phyloP scores from a whole-genome alignment of 2,113 vertebrate genomes.

The Aix galericulata region DNA sequence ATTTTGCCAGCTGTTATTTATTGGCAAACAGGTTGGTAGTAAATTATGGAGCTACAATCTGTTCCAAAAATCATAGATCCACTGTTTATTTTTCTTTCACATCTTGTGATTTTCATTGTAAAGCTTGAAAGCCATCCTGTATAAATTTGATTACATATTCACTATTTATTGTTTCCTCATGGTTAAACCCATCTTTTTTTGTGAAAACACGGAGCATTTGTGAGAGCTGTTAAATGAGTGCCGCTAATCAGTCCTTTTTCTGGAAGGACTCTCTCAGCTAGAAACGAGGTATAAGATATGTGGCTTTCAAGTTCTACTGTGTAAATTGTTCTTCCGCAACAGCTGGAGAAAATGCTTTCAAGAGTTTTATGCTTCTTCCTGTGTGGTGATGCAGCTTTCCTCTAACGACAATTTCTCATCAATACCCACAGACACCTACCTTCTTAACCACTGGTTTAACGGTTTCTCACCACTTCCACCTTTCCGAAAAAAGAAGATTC shows the following conservation, averaged over 20 bases:
- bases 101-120: background rate
- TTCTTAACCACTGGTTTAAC: conserved; percentile 91
- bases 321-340: conserved; percentile 71
- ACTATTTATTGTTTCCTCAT: conserved; percentile 4
- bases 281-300: conserved; percentile 41
- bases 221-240: background rate
- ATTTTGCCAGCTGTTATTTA: background rate
- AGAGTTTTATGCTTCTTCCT: conserved; percentile 80
- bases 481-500: conserved; percentile 45
- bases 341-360: conserved; percentile 81
- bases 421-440: conserved; percentile 88
- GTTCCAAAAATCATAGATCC: background rate
- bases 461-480: conserved; percentile 93
- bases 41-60: background rate
- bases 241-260: conserved; percentile 25
- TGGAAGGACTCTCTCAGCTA: conserved; percentile 19
- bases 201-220: background rate
- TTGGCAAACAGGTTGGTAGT: background rate
- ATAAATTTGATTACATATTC: background rate
- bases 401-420: conserved; percentile 93
- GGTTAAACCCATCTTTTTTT: background rate
- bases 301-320: conserved; percentile 64
- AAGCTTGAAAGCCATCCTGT: background rate
- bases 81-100: background rate
- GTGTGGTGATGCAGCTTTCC: conserved; percentile 78